A percentile compares a stretch with the other conserved stretches of the same genome.
Evolutionary conservation across 2,113 vertebrate species (phyloP).

Genomic region (Sporophila hypoxantha): DNA sequence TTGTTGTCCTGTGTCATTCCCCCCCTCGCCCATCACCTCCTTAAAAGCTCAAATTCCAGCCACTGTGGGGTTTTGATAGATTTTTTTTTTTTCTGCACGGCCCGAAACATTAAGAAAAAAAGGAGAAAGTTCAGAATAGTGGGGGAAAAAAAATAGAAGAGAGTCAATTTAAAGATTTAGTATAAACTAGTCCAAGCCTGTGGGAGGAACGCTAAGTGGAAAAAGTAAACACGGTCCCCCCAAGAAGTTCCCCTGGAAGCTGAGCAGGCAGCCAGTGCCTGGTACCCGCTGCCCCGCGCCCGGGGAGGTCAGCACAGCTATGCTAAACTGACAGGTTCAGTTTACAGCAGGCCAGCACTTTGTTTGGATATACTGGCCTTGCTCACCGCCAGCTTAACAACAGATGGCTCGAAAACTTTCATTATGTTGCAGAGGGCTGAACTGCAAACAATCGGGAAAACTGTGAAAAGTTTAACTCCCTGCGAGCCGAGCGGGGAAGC

Average conservation of each 20-base stretch:
- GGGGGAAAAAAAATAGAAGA: background rate
- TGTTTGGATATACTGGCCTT: slow-evolving; percentile 89
- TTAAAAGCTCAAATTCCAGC: background rate
- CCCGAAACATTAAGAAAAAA: background rate
- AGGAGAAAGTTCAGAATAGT: background rate
- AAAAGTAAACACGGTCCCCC: slow-evolving; percentile 83
- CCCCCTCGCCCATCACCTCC: background rate
- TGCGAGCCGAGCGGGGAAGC: slow-evolving; percentile 37
- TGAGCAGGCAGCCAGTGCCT: slow-evolving; percentile 72
- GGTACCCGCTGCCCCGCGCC: slow-evolving; percentile 78
- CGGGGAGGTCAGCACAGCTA: slow-evolving; percentile 84
- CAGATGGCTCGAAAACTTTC: slow-evolving; percentile 90
- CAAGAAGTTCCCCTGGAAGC: slow-evolving; percentile 67
- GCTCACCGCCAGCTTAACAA: slow-evolving; percentile 91
- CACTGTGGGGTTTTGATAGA: background rate
- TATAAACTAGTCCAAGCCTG: slow-evolving; percentile 72
- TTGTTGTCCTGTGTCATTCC: background rate
- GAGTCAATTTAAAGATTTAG: slow-evolving; percentile 73
- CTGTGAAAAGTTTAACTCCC: slow-evolving; percentile 75
- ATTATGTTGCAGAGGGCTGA: slow-evolving; percentile 75
- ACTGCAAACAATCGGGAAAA: slow-evolving; percentile 79
- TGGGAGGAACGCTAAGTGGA: slow-evolving; percentile 71
- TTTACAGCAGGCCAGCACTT: slow-evolving; percentile 85
- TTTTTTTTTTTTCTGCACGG: fast-evolving
- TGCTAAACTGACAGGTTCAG: slow-evolving; percentile 86